These are phyloP conservation scores for Leptonema lineaticorne DNA, from an alignment of 1,140 invertebrate species.

Conservation along the genomic window DNA sequence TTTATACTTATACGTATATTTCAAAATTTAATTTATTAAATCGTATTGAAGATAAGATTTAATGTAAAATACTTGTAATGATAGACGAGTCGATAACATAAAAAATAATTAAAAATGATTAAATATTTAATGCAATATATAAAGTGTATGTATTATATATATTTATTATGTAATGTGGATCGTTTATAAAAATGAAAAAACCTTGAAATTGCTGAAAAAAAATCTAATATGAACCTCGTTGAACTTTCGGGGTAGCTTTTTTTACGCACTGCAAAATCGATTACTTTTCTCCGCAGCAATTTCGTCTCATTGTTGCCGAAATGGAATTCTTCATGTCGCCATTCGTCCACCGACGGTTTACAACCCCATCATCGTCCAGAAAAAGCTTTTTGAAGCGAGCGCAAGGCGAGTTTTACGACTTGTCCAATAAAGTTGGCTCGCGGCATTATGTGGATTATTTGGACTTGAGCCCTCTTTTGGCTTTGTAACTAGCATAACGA, in stretches of 20 bases:
- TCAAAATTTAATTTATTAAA: too few relatives aligned
- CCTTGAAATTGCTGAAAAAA: background rate
- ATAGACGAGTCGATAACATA: background rate
- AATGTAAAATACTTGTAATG: background rate
- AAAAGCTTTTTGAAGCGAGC: background rate
- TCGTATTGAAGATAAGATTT: too few relatives aligned
- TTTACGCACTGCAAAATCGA: too few relatives aligned
- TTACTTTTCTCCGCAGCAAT: background rate
- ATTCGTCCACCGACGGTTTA: background rate
- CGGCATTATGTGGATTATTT: constrained; percentile 8
- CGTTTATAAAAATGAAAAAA: too few relatives aligned
- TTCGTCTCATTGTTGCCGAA: background rate
- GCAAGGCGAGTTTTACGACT: constrained; percentile 17
- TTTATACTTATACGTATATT: too few relatives aligned
- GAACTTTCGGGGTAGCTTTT: too few relatives aligned
- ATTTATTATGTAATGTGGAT: background rate
- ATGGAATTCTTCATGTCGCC: background rate
- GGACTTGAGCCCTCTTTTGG: constrained; percentile 13
- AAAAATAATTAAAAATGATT: background rate
- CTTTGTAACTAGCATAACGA: background rate
- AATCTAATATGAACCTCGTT: background rate
- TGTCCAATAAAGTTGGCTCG: constrained; percentile 27
- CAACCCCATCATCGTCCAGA: background rate
- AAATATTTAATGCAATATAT: background rate
- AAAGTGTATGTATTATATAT: background rate